Evolutionary conservation across 2,888 invertebrate species (phyloP).

Genomic region (Drosophila kambysellisi): DNA sequence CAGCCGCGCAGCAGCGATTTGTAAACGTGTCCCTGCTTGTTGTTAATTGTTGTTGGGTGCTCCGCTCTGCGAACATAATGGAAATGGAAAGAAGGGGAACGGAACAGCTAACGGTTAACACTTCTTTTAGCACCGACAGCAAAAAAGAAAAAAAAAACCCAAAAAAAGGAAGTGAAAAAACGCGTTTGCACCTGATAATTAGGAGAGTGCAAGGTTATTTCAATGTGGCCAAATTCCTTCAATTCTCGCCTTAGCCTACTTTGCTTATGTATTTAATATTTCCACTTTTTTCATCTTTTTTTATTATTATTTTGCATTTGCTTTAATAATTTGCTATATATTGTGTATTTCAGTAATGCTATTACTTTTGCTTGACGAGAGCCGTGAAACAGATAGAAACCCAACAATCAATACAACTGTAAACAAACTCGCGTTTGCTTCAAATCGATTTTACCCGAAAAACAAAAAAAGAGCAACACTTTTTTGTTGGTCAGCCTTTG

Average conservation of each 20-base stretch:
- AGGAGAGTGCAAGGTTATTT: conserved; percentile 25
- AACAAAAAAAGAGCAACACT: conserved; percentile 7
- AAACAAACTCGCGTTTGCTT: conserved; percentile 67
- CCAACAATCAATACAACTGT: conserved; percentile 78
- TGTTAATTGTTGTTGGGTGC: conserved; percentile 58
- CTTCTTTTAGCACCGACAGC: conserved; percentile 3
- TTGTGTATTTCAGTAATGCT: conserved; percentile 4
- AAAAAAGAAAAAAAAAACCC: conserved; percentile 1
- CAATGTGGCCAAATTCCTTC: conserved; percentile 20
- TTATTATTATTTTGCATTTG: neutral
- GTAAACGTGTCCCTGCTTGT: conserved; percentile 80
- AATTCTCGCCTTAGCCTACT: neutral
- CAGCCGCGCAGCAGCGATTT: conserved; percentile 84
- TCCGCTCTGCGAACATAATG: conserved; percentile 81
- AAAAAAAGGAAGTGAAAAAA: conserved; percentile 3
- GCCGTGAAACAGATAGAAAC: conserved; percentile 28
- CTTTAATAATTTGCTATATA: neutral
- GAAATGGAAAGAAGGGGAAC: conserved; percentile 24
- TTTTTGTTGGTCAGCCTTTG: conserved; percentile 45
- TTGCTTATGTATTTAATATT: neutral
- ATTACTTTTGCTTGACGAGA: conserved; percentile 21
- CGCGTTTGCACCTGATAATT: neutral
- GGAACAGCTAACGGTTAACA: conserved; percentile 27
- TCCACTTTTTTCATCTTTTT: neutral
- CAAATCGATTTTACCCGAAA: conserved; percentile 77